phyloP scores from a whole-genome alignment of 2,888 invertebrate species.

The Torymus texanus region DNA sequence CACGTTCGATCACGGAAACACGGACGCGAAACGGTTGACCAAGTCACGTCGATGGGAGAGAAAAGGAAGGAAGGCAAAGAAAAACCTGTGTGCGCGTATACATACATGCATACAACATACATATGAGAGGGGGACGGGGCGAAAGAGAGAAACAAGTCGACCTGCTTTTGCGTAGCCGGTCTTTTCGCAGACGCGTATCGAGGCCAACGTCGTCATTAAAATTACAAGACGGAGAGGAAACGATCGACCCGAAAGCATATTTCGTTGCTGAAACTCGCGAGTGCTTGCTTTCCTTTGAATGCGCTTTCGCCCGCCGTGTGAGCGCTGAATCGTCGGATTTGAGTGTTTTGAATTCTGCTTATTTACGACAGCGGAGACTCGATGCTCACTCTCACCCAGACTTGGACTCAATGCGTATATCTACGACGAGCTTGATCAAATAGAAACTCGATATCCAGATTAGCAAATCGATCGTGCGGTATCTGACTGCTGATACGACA shows the following conservation, averaged over 20 bases:
- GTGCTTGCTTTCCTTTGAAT: no score
- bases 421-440: background rate
- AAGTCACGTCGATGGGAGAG: background rate
- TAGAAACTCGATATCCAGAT: no score
- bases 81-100: background rate
- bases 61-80: conserved; percentile 5
- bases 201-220: conserved; percentile 48
- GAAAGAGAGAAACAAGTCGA: conserved; percentile 14
- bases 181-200: conserved; percentile 30
- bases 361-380: background rate
- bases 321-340: background rate
- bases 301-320: background rate
- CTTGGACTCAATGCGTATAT: background rate
- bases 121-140: background rate
- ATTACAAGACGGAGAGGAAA: conserved; percentile 38
- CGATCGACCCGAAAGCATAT: conserved; percentile 40
- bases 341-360: conserved; percentile 17
- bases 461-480: no score
- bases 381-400: no score
- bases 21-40: background rate
- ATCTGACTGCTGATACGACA: no score
- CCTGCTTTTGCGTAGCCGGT: conserved; percentile 30
- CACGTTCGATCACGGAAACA: background rate
- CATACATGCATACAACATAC: background rate
- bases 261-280: conserved; percentile 4